phyloP scores from a whole-genome alignment of 2,888 invertebrate genomes.

The Chrysopilus asiliformis region DNA sequence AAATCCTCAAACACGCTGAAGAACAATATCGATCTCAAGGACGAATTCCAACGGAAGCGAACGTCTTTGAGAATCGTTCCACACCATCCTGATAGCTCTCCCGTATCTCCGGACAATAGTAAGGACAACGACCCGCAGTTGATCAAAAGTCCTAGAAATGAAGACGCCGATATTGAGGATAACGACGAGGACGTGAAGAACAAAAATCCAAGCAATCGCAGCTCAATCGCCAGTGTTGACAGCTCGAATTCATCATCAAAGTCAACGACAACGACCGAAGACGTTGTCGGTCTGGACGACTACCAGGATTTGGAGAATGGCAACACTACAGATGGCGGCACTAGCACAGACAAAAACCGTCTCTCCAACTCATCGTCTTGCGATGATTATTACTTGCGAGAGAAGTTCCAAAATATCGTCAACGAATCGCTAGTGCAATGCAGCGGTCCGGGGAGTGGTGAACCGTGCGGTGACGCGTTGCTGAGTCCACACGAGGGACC shows the following conservation, averaged over 20 bases:
- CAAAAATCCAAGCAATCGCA: slow-evolving; percentile 23
- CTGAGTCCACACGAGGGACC: slow-evolving; percentile 36
- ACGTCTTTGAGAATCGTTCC: slow-evolving; percentile 34
- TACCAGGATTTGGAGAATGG: slow-evolving; percentile 33
- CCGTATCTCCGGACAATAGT: slow-evolving; percentile 5
- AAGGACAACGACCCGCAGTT: slow-evolving; percentile 10
- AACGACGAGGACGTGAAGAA: slow-evolving; percentile 16
- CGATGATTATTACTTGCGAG: slow-evolving; percentile 32
- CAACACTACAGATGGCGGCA: slow-evolving; percentile 23
- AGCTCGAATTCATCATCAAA: slow-evolving; percentile 28
- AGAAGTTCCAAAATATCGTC: slow-evolving; percentile 33
- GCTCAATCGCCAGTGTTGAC: slow-evolving; percentile 32
- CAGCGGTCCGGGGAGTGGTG: slow-evolving; percentile 12
- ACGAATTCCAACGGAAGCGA: slow-evolving; percentile 31
- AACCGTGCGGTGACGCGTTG: slow-evolving; percentile 20
- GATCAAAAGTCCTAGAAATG: slow-evolving; percentile 8
- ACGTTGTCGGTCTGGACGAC: slow-evolving; percentile 14
- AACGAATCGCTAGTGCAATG: slow-evolving; percentile 21
- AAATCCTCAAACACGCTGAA: slow-evolving; percentile 34
- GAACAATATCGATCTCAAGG: slow-evolving; percentile 34
- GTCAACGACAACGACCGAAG: slow-evolving; percentile 19
- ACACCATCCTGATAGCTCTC: slow-evolving; percentile 17
- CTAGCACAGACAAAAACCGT: slow-evolving; percentile 18
- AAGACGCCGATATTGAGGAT: slow-evolving; percentile 15
- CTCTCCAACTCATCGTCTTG: slow-evolving; percentile 25